phyloP scores from a whole-genome alignment of 2,888 invertebrate genomes.

The Geotrupes spiniger region DNA sequence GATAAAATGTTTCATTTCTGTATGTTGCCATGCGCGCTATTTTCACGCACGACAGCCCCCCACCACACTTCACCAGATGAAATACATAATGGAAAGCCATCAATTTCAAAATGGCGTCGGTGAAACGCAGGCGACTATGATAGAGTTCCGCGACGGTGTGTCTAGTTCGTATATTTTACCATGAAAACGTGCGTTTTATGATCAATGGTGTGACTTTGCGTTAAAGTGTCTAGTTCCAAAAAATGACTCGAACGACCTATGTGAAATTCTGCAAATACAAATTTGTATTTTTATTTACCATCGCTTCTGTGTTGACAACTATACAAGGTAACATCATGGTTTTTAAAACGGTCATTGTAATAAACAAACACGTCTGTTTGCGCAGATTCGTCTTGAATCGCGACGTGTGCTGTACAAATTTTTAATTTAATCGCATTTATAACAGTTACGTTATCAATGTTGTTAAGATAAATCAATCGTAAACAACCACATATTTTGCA shows the following conservation, averaged over 20 bases:
- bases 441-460: no score
- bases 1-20: no score
- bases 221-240: conserved; percentile 24
- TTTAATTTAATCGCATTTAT: no score
- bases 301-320: conserved; percentile 44
- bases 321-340: conserved; percentile 44
- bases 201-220: conserved; percentile 21
- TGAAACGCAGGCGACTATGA: conserved; percentile 24
- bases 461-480: no score
- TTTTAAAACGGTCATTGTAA: conserved; percentile 29
- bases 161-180: conserved; percentile 14
- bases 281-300: conserved; percentile 39
- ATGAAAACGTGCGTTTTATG: conserved; percentile 29
- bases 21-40: not conserved
- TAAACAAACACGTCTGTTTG: not conserved
- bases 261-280: conserved; percentile 33
- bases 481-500: no score
- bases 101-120: conserved; percentile 30
- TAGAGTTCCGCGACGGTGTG: conserved; percentile 17
- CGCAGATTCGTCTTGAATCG: no score
- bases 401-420: no score
- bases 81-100: conserved; percentile 23
- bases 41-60: conserved; percentile 13
- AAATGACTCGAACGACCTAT: conserved; percentile 38
- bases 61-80: conserved; percentile 16